Evolutionary conservation across 1,140 invertebrate species (phyloP).

Genomic region (Drosophila nigromelanica): DNA sequence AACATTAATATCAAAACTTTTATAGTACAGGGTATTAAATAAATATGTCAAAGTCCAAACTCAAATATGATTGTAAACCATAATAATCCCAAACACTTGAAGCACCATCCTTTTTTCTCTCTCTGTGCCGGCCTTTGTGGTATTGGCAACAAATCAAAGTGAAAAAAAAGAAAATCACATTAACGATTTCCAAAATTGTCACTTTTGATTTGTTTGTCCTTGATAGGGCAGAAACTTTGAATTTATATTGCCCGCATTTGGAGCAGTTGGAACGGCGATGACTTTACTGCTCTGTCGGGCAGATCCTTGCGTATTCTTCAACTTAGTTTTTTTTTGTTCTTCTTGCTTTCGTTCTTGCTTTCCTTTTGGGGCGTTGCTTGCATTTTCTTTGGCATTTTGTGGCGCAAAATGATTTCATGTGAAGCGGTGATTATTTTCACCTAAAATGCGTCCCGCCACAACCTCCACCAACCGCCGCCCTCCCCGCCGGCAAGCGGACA

Average conservation of each 20-base stretch:
- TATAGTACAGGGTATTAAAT: too few relatives aligned
- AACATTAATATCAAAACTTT: too few relatives aligned
- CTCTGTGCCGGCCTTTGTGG: neutral
- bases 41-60: too few relatives aligned
- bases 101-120: conserved; percentile 8
- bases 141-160: conserved; percentile 61
- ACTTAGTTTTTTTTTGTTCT: neutral
- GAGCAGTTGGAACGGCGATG: conserved; percentile 7
- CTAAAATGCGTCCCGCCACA: conserved; percentile 57
- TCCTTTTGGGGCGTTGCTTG: conserved; percentile 53
- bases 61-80: too few relatives aligned
- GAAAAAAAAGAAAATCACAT: conserved; percentile 62
- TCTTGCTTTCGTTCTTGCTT: conserved; percentile 14
- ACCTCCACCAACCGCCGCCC: neutral
- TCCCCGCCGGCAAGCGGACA: neutral
- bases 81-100: too few relatives aligned
- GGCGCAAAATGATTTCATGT: conserved; percentile 82
- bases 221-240: conserved; percentile 63
- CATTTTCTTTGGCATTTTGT: conserved; percentile 70
- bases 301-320: conserved; percentile 36
- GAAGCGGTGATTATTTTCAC: conserved; percentile 83
- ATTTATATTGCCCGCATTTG: conserved; percentile 38
- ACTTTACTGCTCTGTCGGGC: conserved; percentile 27
- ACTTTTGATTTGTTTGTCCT: conserved; percentile 77
- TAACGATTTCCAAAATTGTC: conserved; percentile 71